phyloP scores from a whole-genome alignment of 2,888 invertebrate genomes.

The Agriopis leucophaearia region DNA sequence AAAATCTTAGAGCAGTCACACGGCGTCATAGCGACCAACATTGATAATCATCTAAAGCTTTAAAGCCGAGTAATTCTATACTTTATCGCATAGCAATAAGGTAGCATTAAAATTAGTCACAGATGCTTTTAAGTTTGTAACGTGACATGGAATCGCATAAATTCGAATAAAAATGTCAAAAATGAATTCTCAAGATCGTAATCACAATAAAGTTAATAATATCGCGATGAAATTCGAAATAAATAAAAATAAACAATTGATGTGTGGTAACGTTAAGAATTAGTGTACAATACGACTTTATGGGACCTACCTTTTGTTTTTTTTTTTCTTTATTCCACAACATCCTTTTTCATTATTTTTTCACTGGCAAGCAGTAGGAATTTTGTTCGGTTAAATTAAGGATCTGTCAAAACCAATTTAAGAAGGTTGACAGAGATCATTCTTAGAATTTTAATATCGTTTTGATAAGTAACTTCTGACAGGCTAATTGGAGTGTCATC shows the following conservation, averaged over 20 bases:
- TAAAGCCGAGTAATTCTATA: conserved; percentile 51
- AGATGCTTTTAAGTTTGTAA: conserved; percentile 51
- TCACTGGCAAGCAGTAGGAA: conserved; percentile 31
- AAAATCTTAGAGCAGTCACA: conserved; percentile 84
- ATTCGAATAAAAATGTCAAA: conserved; percentile 85
- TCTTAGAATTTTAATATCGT: conserved; percentile 39
- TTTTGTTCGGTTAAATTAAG: conserved; percentile 43
- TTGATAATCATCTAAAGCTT: conserved; percentile 49
- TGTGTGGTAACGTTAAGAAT: conserved; percentile 73
- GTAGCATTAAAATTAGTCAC: conserved; percentile 32
- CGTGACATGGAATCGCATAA: conserved; percentile 75
- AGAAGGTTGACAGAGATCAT: conserved; percentile 40
- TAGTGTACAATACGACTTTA: conserved; percentile 71
- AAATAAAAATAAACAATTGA: conserved; percentile 80
- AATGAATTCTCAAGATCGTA: conserved; percentile 84
- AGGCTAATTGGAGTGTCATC: conserved; percentile 36
- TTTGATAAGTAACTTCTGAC: conserved; percentile 39
- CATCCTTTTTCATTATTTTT: conserved; percentile 39
- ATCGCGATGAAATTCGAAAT: conserved; percentile 82
- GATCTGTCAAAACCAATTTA: conserved; percentile 43
- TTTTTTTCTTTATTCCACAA: conserved; percentile 37
- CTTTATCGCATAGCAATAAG: conserved; percentile 61
- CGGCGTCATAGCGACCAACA: conserved; percentile 65
- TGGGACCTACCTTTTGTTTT: conserved; percentile 50
- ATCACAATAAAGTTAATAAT: conserved; percentile 85